These are phyloP conservation scores for Lasioglossum baleicum DNA, from an alignment of 1,140 invertebrate species.

Conservation along the genomic window DNA sequence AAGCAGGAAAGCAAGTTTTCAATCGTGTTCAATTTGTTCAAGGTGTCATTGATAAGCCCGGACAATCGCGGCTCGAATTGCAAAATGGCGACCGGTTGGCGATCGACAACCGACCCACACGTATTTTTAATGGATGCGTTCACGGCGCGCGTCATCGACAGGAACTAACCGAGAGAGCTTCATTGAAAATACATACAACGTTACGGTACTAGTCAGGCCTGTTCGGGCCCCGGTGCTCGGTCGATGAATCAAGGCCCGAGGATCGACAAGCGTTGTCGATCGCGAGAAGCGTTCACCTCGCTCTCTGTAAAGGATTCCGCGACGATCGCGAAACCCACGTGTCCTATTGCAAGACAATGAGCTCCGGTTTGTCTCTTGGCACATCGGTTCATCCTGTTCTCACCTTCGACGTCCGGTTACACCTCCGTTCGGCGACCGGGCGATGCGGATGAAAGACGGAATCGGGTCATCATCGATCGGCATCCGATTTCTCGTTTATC, in stretches of 20 bases:
- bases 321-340: conserved; percentile 18
- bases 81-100: not conserved
- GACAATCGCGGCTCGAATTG: not conserved
- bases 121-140: conserved; percentile 27
- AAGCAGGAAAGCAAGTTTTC: no score
- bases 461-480: no score
- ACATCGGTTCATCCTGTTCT: not conserved
- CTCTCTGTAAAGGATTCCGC: conserved; percentile 24
- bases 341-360: not conserved
- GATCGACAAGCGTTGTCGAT: not conserved
- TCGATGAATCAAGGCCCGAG: conserved; percentile 36
- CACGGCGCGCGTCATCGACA: conserved; percentile 37
- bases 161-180: conserved; percentile 33
- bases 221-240: conserved; percentile 2
- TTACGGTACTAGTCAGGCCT: conserved; percentile 11
- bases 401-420: not conserved
- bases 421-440: not conserved
- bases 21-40: no score
- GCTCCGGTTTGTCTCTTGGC: not conserved
- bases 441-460: not conserved
- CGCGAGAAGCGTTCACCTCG: conserved; percentile 6
- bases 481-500: no score
- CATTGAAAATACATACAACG: conserved; percentile 41
- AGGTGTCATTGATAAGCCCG: no score
- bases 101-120: conserved; percentile 12